Evolutionary conservation across 2,888 invertebrate genomes (phyloP), one percentile per base, ranked within the genome.

Genomic region (Scaptodrosophila latifasciaeformis): DNA sequence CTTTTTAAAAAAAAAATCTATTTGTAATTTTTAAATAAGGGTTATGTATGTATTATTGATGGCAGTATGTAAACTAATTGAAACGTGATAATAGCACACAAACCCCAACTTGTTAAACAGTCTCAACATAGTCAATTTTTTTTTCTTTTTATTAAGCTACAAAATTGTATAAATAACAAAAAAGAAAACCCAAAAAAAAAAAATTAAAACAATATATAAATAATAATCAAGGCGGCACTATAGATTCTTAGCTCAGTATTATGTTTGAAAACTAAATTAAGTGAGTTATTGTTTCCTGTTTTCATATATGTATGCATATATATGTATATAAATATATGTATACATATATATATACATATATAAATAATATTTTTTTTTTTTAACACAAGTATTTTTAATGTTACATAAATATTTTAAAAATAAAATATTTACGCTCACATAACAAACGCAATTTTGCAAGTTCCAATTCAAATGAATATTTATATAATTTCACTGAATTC

Each of bases 211-310:
- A 40, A 45, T 42, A 29, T 13, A 34, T 34, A 45, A 47, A 47
- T 24, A 17, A 24, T 13, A 68, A 59, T 62, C 50, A 54, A 65
- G 55, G 49, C 55, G 37, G 44, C 54, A 67, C 57, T 61, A 66
- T 53, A 75, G 58, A 81, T 82, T 77, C 80, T 84, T 81, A 84
- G 85, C 84, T 84, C 84, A 85, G 84, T 85, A 85, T 85, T 85
- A 85, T 82, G 82, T 84, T 82, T 72, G 83, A 84, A 84, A 84
- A 68, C 79, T 67, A 54, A 78, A 74, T 82, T 84, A 84, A 84
- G 84, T 70, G 76, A 75, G 71, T 77, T 82, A 71, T 68, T 70
- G 74, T 70, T 66, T 71, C 72, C 71, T 65, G 67, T 68, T 59
- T 49, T 62, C 56, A 48, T 44, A 40, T 51, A 34, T 29, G 19